A percentile compares a stretch with the other conserved stretches of the same genome.
These are phyloP conservation scores for Drosophila fungiperda DNA, from an alignment of 2,888 invertebrate genomes.

Conservation along the genomic window DNA sequence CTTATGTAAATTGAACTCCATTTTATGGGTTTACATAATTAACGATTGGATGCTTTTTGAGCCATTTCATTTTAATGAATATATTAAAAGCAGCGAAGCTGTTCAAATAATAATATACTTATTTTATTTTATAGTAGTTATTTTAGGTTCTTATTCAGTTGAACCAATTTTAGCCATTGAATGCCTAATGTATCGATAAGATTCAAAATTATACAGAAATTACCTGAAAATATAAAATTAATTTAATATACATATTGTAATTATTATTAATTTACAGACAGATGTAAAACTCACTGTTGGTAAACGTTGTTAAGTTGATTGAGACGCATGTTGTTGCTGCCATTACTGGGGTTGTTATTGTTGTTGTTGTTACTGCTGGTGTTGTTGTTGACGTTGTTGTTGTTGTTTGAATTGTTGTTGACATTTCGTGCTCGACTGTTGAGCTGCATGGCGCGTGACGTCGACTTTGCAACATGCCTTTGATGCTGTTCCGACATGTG, in stretches of 20 bases:
- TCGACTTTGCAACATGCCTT: conserved; percentile 54
- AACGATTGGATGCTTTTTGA: conserved; percentile 20
- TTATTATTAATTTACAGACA: not conserved
- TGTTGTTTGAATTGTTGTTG: conserved; percentile 25
- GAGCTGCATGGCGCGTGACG: conserved; percentile 43
- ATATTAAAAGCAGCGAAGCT: conserved; percentile 15
- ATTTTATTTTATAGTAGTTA: not conserved
- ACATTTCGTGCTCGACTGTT: conserved; percentile 40
- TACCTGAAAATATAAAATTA: conserved; percentile 6
- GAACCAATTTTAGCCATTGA: not conserved
- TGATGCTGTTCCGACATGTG: conserved; percentile 63
- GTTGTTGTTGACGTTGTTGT: conserved; percentile 41
- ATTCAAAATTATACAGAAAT: conserved; percentile 5
- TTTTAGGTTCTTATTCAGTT: conserved; percentile 21
- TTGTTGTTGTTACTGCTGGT: conserved; percentile 29
- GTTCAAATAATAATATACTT: not conserved
- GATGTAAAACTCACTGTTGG: conserved; percentile 56
- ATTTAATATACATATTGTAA: not conserved
- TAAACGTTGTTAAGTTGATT: conserved; percentile 64
- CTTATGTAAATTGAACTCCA: conserved; percentile 41
- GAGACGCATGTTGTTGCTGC: conserved; percentile 52
- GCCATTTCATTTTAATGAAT: conserved; percentile 5
- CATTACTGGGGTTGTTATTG: conserved; percentile 33
- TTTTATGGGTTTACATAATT: conserved; percentile 49
- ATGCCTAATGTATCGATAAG: not conserved